Conservation (phyloP, 2,888 invertebrate species). For the Crossocerus cetratus region DNA sequence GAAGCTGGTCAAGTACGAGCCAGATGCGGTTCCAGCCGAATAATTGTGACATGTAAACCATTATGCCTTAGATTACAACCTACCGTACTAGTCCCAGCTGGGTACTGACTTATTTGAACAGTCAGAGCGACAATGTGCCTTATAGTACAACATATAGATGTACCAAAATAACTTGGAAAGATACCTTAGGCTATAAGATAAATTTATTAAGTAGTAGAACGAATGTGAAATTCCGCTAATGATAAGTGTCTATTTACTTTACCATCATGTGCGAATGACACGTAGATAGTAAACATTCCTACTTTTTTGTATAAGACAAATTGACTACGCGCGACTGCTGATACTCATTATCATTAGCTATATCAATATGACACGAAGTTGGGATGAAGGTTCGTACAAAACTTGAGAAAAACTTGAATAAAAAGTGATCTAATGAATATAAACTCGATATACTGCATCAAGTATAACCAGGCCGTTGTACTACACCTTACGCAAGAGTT, state of each 20-base stretch:
- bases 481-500: no score
- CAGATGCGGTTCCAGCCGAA: conserved; percentile 51
- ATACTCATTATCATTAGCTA: no score
- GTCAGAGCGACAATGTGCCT: conserved; percentile 55
- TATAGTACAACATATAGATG: conserved; percentile 35
- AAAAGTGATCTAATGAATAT: no score
- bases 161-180: conserved; percentile 28
- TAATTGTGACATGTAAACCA: conserved; percentile 25
- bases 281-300: conserved; percentile 10
- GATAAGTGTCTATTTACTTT: conserved; percentile 11
- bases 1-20: conserved; percentile 77
- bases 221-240: conserved; percentile 43
- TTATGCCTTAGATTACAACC: conserved; percentile 27
- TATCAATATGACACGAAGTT: no score
- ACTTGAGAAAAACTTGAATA: neutral
- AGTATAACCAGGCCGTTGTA: no score
- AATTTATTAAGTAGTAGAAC: conserved; percentile 32
- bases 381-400: neutral
- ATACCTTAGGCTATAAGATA: conserved; percentile 43
- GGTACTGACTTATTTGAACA: conserved; percentile 30
- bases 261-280: conserved; percentile 5
- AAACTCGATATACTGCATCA: no score
- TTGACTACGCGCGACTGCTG: neutral
- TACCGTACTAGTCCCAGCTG: conserved; percentile 39
- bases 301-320: conserved; percentile 27